Percentiles rank a stretch among this genome's conserved stretches.
phyloP scores from a whole-genome alignment of 1,140 invertebrate genomes.

The Elysia chlorotica region DNA sequence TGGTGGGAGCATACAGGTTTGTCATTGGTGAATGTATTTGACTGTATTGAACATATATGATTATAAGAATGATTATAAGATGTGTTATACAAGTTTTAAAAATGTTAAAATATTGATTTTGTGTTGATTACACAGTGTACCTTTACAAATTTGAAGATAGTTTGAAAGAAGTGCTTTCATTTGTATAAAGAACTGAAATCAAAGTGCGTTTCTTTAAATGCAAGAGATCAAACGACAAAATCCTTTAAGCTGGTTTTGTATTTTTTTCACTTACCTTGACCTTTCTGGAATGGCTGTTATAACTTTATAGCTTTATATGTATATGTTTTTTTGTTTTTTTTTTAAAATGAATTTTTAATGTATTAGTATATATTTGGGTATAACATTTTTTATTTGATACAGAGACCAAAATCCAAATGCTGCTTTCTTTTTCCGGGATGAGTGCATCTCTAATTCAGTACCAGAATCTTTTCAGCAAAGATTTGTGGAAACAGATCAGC shows the following conservation, averaged over 20 bases:
- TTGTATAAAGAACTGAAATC: too few species aligned
- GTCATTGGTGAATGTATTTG: too few species aligned
- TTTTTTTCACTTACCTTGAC: too few species aligned
- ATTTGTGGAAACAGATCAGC: conserved; percentile 46
- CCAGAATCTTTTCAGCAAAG: conserved; percentile 37
- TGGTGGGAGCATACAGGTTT: conserved; percentile 58
- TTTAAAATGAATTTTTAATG: too few species aligned
- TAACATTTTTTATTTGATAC: not conserved
- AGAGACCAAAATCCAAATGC: conserved; percentile 49
- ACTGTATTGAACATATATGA: too few species aligned
- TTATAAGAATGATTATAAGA: not conserved
- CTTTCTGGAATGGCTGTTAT: too few species aligned
- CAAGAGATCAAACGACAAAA: not conserved
- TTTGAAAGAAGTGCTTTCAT: too few species aligned
- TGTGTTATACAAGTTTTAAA: not conserved
- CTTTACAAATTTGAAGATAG: not conserved
- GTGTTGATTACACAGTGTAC: not conserved
- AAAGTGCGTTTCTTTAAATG: too few species aligned
- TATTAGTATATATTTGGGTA: not conserved
- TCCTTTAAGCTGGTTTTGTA: too few species aligned
- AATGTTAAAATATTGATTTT: not conserved
- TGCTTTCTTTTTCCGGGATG: conserved; percentile 51
- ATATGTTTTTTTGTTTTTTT: not conserved
- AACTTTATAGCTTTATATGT: conserved; percentile 7
- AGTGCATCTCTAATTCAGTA: conserved; percentile 36